Percentiles rank a stretch among this genome's conserved stretches.
These are phyloP conservation scores for Tetragonisca angustula DNA, from an alignment of 2,888 invertebrate genomes.

Conservation along the genomic window DNA sequence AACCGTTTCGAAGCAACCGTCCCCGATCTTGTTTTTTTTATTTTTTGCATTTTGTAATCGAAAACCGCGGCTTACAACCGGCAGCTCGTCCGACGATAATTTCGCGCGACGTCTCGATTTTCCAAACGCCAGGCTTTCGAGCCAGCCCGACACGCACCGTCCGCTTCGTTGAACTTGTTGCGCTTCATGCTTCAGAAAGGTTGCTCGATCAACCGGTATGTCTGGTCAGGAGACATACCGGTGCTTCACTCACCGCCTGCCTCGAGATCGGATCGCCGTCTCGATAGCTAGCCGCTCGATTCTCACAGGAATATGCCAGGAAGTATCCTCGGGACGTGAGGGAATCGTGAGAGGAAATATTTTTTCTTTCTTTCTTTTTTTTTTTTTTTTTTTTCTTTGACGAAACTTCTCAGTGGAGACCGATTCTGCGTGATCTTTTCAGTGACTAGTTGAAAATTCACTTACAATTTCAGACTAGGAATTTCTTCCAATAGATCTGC, in stretches of 20 bases:
- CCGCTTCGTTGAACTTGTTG: slow-evolving; percentile 67
- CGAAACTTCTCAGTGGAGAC: background rate
- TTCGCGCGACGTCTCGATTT: slow-evolving; percentile 51
- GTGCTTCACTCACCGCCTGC: slow-evolving; percentile 55
- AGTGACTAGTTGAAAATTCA: background rate
- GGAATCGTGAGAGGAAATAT: background rate
- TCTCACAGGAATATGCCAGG: background rate
- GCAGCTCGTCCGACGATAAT: slow-evolving; percentile 40
- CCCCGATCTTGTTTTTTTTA: background rate
- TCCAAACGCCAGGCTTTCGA: slow-evolving; percentile 34
- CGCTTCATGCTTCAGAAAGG: slow-evolving; percentile 66
- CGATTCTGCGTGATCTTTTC: too few species aligned
- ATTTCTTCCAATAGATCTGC: background rate
- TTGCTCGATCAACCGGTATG: slow-evolving; percentile 65
- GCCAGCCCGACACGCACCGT: slow-evolving; percentile 55
- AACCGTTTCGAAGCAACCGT: background rate
- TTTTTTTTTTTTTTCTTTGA: too few species aligned
- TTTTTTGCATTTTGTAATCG: background rate
- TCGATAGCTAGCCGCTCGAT: slow-evolving; percentile 3
- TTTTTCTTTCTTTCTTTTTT: too few species aligned
- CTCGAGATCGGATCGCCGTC: background rate
- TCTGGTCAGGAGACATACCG: slow-evolving; percentile 56
- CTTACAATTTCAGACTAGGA: background rate
- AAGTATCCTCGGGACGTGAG: too few species aligned
- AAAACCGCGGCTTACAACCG: background rate